Base-by-base conservation (phyloP, 2,888 invertebrate species). In the Drosophila setosimentum region DNA sequence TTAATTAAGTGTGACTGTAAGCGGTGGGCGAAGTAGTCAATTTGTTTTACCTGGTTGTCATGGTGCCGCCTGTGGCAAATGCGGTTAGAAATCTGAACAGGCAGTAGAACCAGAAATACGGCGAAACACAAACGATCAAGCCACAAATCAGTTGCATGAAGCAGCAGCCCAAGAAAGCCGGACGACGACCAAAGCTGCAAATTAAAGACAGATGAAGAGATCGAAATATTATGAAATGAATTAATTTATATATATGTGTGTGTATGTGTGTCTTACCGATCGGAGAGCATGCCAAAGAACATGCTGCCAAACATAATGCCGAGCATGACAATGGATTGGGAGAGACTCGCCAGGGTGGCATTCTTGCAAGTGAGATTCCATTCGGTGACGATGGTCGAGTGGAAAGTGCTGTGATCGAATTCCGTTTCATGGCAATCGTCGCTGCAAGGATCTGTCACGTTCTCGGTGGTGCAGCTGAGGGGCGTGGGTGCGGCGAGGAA, bases 51-150 rank as follows among this genome's bases (percentile, higher is more conserved):
- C 93, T 92, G 51, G 96, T 96, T 59, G 96, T 96, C 96, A 97
- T 97, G 0, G 96, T 96, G 42, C 97, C 97, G 53, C 97, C 97
- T 2, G 96, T 97, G 13, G 96, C 96, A 30, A 96, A 94, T 0
- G 96, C 97, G 18, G 95, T 94, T 27, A 97, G 88, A 90, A 97
- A 96, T 50, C 97, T 94, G 55, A 96, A 94, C 0, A 95, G 68
- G 11, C 96, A 94, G 87, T 97, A 96, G 7, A 94, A 80, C 91
- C 93, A 92, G 65, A 95, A 95, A 93, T 95, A 95, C 3, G 96
- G 95, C 0, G 96, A 95, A 73, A 96, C 94, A 0, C 96, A 96
- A 27, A 96, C 96, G 0, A 94, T 94, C 13, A 96, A 94, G 18
- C 97, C 97, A 27, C 95, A 94, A 68, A 95, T 91, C 5, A 96